Conservation (phyloP, 2,113 vertebrate genomes). For the Prinia subflava region DNA sequence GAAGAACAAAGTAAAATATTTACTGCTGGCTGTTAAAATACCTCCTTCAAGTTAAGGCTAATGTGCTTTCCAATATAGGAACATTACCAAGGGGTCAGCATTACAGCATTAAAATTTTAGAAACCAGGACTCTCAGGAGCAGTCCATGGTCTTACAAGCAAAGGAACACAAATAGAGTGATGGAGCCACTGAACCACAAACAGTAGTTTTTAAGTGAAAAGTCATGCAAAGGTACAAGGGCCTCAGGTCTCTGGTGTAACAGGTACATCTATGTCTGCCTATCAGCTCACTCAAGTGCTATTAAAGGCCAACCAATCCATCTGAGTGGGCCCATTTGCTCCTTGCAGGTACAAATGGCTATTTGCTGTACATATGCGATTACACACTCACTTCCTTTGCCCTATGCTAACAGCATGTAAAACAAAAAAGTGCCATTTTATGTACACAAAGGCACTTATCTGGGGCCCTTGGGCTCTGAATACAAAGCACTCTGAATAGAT, state of each 20-base stretch:
- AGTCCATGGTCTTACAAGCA: conserved; percentile 51
- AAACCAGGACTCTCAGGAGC: conserved; percentile 47
- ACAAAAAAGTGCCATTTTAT: conserved; percentile 80
- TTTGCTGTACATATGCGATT: conserved; percentile 89
- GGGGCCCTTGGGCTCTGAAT: conserved; percentile 70
- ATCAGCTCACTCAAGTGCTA: conserved; percentile 84
- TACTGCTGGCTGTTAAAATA: conserved; percentile 58
- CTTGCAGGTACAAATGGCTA: conserved; percentile 90
- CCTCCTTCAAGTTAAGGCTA: conserved; percentile 62
- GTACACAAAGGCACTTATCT: conserved; percentile 82
- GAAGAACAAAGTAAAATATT: conserved; percentile 67
- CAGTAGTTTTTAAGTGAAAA: conserved; percentile 85
- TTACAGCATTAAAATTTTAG: conserved; percentile 67
- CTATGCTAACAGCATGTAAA: conserved; percentile 84
- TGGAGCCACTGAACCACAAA: conserved; percentile 79
- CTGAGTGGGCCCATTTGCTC: conserved; percentile 71
- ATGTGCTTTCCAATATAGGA: conserved; percentile 62
- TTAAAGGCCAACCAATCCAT: conserved; percentile 78
- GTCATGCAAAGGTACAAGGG: conserved; percentile 86
- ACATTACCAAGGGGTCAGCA: conserved; percentile 57
- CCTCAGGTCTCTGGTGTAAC: conserved; percentile 80
- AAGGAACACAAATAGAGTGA: conserved; percentile 68
- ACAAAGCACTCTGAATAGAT: conserved; percentile 77
- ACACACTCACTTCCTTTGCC: conserved; percentile 78
- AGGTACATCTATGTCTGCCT: conserved; percentile 77